phyloP scores from a whole-genome alignment of 2,113 vertebrate genomes.

The Shinisaurus crocodilurus region DNA sequence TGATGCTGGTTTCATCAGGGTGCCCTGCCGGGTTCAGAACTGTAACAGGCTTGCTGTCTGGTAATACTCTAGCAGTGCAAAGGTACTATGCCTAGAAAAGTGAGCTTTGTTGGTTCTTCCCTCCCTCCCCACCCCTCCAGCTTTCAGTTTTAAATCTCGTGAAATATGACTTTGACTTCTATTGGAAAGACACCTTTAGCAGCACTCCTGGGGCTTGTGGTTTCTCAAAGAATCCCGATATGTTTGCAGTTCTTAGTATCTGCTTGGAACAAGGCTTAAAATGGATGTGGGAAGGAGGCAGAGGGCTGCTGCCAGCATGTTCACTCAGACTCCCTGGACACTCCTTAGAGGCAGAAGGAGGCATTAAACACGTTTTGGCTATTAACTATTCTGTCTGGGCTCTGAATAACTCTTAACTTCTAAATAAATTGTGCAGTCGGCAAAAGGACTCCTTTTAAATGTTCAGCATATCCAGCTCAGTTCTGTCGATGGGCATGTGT shows the following conservation, averaged over 20 bases:
- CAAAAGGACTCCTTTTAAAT: not conserved
- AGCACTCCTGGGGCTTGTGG: not conserved
- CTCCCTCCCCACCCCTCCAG: rapidly evolving
- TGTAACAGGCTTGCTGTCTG: not conserved
- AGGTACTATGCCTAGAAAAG: not conserved
- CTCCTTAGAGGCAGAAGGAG: slow-evolving; percentile 2
- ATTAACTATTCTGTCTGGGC: not conserved
- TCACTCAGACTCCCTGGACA: slow-evolving; percentile 15
- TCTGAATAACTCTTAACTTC: not conserved
- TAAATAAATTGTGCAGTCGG: not conserved
- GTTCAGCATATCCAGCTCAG: not conserved
- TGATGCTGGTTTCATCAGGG: not conserved
- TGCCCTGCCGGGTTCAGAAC: not conserved
- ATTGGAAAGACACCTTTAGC: not conserved
- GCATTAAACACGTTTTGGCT: not conserved
- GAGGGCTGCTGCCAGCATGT: not conserved
- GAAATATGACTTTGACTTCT: not conserved
- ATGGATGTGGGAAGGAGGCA: slow-evolving; percentile 25
- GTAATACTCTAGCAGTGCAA: not conserved
- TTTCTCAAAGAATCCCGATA: slow-evolving; percentile 24
- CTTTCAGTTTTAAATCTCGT: rapidly evolving
- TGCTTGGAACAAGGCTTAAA: not conserved
- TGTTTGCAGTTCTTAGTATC: not conserved
- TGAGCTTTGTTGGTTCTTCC: too few relatives aligned
- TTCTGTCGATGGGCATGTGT: not conserved